Conservation (phyloP, 2,888 invertebrate genomes). For the Nomada ruficornis region DNA sequence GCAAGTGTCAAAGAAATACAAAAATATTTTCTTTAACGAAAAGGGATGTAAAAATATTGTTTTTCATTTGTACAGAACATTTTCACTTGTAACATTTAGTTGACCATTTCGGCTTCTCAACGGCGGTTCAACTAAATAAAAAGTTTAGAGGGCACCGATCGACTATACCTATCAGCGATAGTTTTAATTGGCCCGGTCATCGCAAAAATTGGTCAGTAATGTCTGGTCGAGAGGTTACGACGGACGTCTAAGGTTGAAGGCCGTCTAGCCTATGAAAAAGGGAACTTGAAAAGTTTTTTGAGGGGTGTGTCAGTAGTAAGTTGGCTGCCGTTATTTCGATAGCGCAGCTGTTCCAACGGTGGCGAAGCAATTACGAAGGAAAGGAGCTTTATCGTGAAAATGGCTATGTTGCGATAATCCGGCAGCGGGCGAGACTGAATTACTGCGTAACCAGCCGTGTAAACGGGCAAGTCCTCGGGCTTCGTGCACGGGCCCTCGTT, state of each 20-base stretch:
- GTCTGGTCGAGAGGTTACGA: neutral
- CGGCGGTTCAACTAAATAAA: neutral
- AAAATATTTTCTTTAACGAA: neutral
- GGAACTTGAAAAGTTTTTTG: conserved; percentile 26
- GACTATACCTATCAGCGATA: neutral
- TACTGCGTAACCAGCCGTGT: conserved; percentile 78
- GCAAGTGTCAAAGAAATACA: neutral
- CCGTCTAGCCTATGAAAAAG: neutral
- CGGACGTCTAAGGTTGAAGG: neutral
- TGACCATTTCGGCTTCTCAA: neutral
- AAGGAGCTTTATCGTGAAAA: conserved; percentile 79
- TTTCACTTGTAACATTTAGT: no score
- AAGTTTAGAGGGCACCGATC: neutral
- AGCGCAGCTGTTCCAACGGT: conserved; percentile 80
- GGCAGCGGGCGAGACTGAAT: conserved; percentile 75
- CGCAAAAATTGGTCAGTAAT: conserved; percentile 8
- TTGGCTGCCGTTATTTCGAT: conserved; percentile 62
- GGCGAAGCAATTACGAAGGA: conserved; percentile 82
- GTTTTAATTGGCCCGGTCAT: conserved; percentile 27
- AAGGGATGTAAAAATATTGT: neutral
- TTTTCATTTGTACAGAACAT: no score
- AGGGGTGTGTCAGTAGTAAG: conserved; percentile 29
- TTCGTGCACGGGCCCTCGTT: conserved; percentile 67
- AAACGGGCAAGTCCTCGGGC: conserved; percentile 74
- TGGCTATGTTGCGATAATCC: conserved; percentile 79